Evolutionary conservation across 2,888 invertebrate genomes (phyloP).

Genomic region (Tetheella fluctuosa): DNA sequence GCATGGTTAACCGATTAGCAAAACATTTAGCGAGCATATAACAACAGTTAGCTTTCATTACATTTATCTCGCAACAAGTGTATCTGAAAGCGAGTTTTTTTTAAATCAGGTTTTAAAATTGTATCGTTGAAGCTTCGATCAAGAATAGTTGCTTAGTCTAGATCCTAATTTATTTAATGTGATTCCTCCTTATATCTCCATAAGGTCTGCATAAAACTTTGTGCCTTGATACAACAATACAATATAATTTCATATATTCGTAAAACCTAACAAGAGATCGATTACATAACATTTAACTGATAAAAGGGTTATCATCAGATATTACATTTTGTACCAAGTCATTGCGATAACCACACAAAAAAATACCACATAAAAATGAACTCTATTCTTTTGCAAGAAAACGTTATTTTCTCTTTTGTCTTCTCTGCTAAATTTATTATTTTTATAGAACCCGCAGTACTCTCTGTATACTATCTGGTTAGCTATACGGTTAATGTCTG

Average conservation of each 20-base stretch:
- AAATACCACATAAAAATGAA: neutral
- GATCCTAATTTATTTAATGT: no score
- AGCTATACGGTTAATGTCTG: neutral
- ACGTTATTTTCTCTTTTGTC: neutral
- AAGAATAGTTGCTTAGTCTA: no score
- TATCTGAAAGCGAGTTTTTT: neutral
- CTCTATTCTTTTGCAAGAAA: neutral
- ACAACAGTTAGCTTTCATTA: constrained; percentile 43
- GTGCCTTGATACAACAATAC: no score
- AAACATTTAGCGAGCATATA: constrained; percentile 46
- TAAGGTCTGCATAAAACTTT: no score
- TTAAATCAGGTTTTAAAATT: no score
- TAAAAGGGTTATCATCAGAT: constrained; percentile 2
- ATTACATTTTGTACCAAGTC: neutral
- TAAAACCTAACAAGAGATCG: neutral
- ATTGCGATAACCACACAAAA: neutral
- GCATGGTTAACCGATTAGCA: constrained; percentile 54
- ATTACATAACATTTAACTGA: neutral
- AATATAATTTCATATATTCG: neutral
- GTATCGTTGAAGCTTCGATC: no score
- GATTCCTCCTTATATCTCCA: no score
- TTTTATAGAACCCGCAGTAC: no score
- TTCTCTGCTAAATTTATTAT: no score
- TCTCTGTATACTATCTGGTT: no score
- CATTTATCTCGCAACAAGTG: constrained; percentile 14